Evolutionary conservation across 2,113 vertebrate genomes (phyloP), one percentile per base, ranked within the genome.

Genomic region (Thomomys bottae): DNA sequence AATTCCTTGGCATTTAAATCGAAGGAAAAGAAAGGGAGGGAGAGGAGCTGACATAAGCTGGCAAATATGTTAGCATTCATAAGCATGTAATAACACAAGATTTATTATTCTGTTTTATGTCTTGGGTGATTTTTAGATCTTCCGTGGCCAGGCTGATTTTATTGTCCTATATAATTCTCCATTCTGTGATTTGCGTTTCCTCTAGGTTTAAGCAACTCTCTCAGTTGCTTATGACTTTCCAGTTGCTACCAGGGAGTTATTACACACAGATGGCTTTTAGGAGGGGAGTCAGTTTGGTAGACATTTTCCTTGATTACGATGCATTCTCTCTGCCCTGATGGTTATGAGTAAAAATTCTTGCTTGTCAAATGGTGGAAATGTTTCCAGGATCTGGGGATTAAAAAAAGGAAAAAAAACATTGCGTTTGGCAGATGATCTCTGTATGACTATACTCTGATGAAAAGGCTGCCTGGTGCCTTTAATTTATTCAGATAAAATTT

Each of bases 401-500:
- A 18, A 66, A 63, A 93, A 81, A 77, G 72, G 86, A 88, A 95
- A 91, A 95, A 91, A 88, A 91, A 85, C 63, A 36, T 66, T 84
- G 49, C 14, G 78, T 76, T 96, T 90, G 38, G 49, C 83, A 96
- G 67, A 84, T 84, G 85, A 94, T 92, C 70, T 66, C 64, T 70
- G 2, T 88, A 70, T 91, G 90, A 73, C 32, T 95, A 57, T 57
- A 68, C 59, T 40, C 28, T 66, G 49, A 89, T 95, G 59, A 87
- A 87, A 93, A 94, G 72, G 73, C 89, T 70, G 61, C 66, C 64
- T 75, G 28, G 26, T 71, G 90, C 6, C 34, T 92, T 90, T 95
- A 92, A 94, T 92, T 96, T 96, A 96, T 93, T 92, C 81, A 92
- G 87, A 89, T 91, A 93, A 67, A 84, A 71, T 95, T 96, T 94